Evolutionary conservation across 2,888 invertebrate species (phyloP), one percentile per base, ranked within the genome.

Genomic region (Macaria liturata): DNA sequence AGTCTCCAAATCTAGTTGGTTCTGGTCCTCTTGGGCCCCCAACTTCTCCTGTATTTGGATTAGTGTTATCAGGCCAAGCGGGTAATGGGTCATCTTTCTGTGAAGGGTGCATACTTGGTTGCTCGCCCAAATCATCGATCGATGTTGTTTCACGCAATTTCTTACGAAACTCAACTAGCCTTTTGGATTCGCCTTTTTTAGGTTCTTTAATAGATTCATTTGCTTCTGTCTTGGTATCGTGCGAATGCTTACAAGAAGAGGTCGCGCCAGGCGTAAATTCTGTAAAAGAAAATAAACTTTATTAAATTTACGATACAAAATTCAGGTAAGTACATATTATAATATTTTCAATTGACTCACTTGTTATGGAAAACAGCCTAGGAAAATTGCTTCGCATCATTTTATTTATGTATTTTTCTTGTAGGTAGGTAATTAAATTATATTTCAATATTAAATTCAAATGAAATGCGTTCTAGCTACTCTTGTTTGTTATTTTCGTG

Each of bases 1-100:
- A 99, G 88, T 99, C 99, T 1, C 99, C 99, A 89, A 98, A 99
- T 70, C 99, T 94, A 8, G 99, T 99, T 6, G 99, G 99, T 92
- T 99, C 99, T 0, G 99, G 99, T 4, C 99, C 99, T 71, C 94
- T 93, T 0, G 99, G 99, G 0, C 99, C 99, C 42, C 98, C 98
- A 57, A 97, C 91, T 93, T 99, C 99, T 8, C 99, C 99, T 4
- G 99, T 99, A 58, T 94, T 77, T 4, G 99, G 99, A 88, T 99
- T 99, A 1, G 93, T 95, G 76, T 96, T 95, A 77, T 98, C 94
- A 9, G 98, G 98, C 94, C 96, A 98, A 3, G 96, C 93, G 70
- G 94, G 93, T 32, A 98, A 86, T 0, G 98, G 96, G 73, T 98
- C 96, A 73, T 97, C 95, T 80, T 97, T 97, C 76, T 95, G 94